These are phyloP conservation scores for Amyelois transitella DNA, from an alignment of 1,140 invertebrate species.

Conservation along the genomic window DNA sequence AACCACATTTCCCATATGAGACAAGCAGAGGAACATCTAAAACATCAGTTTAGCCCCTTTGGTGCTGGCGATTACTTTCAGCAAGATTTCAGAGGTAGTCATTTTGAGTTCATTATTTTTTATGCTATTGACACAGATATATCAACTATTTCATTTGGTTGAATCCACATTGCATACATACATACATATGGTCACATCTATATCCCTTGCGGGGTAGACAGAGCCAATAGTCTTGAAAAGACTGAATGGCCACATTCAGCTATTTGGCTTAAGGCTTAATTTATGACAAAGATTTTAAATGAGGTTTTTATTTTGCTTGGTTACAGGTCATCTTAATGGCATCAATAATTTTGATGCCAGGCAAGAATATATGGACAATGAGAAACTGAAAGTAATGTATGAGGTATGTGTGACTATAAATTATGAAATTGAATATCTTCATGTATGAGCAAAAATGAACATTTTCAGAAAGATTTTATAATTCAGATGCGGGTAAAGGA, in stretches of 20 bases:
- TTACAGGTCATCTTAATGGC: conserved; percentile 54
- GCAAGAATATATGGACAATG: conserved; percentile 58
- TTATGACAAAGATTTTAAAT: too few relatives aligned
- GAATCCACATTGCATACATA: too few relatives aligned
- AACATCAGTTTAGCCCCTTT: conserved; percentile 46
- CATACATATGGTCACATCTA: too few relatives aligned
- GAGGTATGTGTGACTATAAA: too few relatives aligned
- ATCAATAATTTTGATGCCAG: conserved; percentile 47
- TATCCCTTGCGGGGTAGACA: too few relatives aligned
- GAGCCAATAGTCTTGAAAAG: too few relatives aligned
- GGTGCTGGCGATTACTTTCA: conserved; percentile 58
- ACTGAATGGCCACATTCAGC: too few relatives aligned
- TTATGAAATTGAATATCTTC: too few relatives aligned
- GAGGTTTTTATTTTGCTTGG: conserved; percentile 14
- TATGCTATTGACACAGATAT: background rate
- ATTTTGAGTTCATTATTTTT: too few relatives aligned
- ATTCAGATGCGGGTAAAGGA: conserved; percentile 63
- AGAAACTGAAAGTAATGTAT: conserved; percentile 64
- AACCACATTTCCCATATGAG: conserved; percentile 36
- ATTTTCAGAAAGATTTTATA: too few relatives aligned
- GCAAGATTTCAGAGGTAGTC: conserved; percentile 54
- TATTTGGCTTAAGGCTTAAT: too few relatives aligned
- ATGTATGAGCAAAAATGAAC: too few relatives aligned
- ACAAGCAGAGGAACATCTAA: conserved; percentile 42
- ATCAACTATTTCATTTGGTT: background rate